phyloP scores from a whole-genome alignment of 2,797 vertebrate genomes.

The Rhyacichthys aspro region DNA sequence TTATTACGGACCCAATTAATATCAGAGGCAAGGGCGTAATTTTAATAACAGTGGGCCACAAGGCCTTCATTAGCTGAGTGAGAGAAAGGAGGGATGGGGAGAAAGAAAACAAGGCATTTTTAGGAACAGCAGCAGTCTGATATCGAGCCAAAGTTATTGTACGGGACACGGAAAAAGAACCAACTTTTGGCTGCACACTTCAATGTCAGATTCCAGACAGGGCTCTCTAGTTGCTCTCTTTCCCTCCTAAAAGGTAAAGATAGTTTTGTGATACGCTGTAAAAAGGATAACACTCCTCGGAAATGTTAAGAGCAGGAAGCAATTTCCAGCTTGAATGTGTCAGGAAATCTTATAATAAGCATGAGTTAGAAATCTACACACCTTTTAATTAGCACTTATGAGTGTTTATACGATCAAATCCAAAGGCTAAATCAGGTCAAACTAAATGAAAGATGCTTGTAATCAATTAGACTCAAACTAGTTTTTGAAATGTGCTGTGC shows the following conservation, averaged over 20 bases:
- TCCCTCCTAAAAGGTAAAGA: not conserved
- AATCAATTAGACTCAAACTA: slow-evolving; percentile 29
- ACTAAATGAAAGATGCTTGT: slow-evolving; percentile 19
- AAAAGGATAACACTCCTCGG: not conserved
- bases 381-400: slow-evolving; percentile 1
- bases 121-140: slow-evolving; percentile 71
- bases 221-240: not conserved
- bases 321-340: slow-evolving; percentile 18
- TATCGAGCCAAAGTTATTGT: slow-evolving; percentile 58
- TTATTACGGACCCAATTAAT: slow-evolving; percentile 99
- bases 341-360: slow-evolving; percentile 13
- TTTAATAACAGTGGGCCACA: slow-evolving; percentile 96
- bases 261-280: too few relatives aligned
- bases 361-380: slow-evolving; percentile 12
- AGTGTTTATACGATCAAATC: not conserved
- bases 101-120: slow-evolving; percentile 73
- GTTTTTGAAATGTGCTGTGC: slow-evolving; percentile 36
- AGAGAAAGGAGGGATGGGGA: slow-evolving; percentile 60
- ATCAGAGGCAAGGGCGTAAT: slow-evolving; percentile 90
- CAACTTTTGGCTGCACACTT: not conserved
- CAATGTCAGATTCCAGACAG: not conserved
- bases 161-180: slow-evolving; percentile 33
- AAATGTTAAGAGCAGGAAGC: slow-evolving; percentile 9
- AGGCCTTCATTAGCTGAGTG: slow-evolving; percentile 90
- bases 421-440: slow-evolving; percentile 9